Percentiles rank a stretch among this genome's conserved stretches.
Conservation (phyloP, 2,888 invertebrate species). For the Elegia similella region DNA sequence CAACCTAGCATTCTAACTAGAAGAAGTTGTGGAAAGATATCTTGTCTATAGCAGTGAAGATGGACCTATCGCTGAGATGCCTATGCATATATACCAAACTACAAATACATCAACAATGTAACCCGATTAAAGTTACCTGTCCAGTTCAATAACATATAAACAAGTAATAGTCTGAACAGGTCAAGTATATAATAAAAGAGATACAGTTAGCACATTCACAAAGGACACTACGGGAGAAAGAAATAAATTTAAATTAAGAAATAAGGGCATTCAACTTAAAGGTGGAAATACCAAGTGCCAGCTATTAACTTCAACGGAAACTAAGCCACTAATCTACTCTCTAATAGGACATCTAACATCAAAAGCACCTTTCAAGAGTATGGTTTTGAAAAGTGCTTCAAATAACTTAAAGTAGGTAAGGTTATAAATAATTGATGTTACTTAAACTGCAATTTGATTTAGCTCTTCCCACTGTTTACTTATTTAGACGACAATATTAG, state of each 20-base stretch:
- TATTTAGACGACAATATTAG: neutral
- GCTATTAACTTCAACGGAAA: constrained; percentile 69
- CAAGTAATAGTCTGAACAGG: constrained; percentile 22
- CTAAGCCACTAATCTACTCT: constrained; percentile 69
- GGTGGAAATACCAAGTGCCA: constrained; percentile 76
- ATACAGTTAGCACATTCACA: constrained; percentile 43
- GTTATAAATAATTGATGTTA: constrained; percentile 28
- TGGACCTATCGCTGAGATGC: constrained; percentile 24
- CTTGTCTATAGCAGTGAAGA: constrained; percentile 24
- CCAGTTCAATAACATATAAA: constrained; percentile 24
- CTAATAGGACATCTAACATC: constrained; percentile 74
- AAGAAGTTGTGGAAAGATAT: constrained; percentile 27
- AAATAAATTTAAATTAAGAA: constrained; percentile 56
- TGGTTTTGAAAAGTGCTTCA: constrained; percentile 31
- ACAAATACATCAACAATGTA: constrained; percentile 23
- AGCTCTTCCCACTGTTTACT: constrained; percentile 27
- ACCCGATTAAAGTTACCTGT: constrained; percentile 27
- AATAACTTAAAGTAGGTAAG: constrained; percentile 10
- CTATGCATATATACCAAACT: constrained; percentile 25
- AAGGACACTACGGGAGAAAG: constrained; percentile 68
- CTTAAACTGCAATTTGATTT: constrained; percentile 46
- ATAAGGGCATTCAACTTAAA: constrained; percentile 64
- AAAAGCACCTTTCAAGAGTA: constrained; percentile 36
- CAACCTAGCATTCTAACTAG: constrained; percentile 32
- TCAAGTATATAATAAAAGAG: constrained; percentile 23